Evolutionary conservation across 92 coral and sea anemone genomes (phyloP).

Genomic region (Palythoa grandiflora): DNA sequence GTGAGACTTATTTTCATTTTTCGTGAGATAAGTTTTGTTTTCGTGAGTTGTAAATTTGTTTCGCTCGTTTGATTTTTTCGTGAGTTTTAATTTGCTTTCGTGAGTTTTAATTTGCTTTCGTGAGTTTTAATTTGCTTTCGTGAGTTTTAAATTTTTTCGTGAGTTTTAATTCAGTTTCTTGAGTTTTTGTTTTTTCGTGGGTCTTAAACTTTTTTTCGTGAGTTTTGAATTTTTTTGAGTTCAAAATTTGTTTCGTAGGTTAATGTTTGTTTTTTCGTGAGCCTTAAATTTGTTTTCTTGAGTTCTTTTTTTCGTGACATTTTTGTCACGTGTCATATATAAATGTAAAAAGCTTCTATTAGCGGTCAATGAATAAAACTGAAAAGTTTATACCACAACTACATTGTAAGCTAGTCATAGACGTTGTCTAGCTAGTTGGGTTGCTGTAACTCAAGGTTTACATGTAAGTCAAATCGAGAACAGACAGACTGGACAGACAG

Average conservation of each 20-base stretch:
- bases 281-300: not conserved
- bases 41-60: not conserved
- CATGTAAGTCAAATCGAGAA: constrained; percentile 26
- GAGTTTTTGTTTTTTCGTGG: not conserved
- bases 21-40: too few species aligned
- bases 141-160: not conserved
- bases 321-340: not conserved
- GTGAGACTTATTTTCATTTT: too few species aligned
- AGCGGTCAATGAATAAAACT: constrained; percentile 10
- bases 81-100: not conserved
- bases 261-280: not conserved
- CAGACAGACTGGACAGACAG: not conserved
- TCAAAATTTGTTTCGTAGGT: not conserved
- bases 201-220: not conserved
- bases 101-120: too few species aligned
- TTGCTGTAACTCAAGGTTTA: constrained; percentile 4
- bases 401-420: not conserved
- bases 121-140: too few species aligned
- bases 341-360: not conserved
- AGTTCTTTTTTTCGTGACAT: not conserved
- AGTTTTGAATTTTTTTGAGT: not conserved
- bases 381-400: not conserved
- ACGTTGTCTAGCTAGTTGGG: not conserved
- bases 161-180: not conserved
- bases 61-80: not conserved